These are phyloP conservation scores for Pelecanus crispus DNA, from an alignment of 2,113 vertebrate species.

Conservation along the genomic window DNA sequence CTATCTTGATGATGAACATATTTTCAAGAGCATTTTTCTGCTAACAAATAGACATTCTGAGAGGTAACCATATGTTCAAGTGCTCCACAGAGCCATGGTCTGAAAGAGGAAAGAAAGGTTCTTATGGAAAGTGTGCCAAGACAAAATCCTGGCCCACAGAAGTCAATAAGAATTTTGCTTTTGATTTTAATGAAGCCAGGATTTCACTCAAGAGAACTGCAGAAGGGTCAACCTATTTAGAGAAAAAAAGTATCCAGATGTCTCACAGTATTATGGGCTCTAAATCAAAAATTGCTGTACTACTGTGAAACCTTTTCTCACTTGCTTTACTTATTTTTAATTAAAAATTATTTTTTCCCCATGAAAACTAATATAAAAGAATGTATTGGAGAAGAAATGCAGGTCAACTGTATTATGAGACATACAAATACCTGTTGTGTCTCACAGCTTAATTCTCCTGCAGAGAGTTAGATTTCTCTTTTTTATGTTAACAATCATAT, in stretches of 20 bases:
- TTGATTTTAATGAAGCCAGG: slow-evolving; percentile 43
- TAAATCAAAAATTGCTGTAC: background rate
- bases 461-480: background rate
- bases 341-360: background rate
- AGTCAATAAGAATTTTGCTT: slow-evolving; percentile 24
- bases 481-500: background rate
- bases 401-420: background rate
- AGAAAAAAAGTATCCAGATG: slow-evolving; percentile 6
- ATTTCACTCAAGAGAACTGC: slow-evolving; percentile 37
- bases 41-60: slow-evolving; percentile 40
- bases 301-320: background rate
- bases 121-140: slow-evolving; percentile 9
- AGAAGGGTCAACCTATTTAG: slow-evolving; percentile 21
- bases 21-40: slow-evolving; percentile 35
- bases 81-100: background rate
- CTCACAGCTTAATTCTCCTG: background rate
- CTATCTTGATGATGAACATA: slow-evolving; percentile 39
- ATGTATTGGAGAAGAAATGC: background rate
- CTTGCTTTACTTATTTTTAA: background rate
- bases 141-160: slow-evolving; percentile 21
- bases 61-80: slow-evolving; percentile 44
- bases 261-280: background rate
- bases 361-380: background rate
- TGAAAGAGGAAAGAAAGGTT: slow-evolving; percentile 20
- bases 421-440: background rate